These are phyloP conservation scores for Aurelia coerulea DNA, from an alignment of 30 jellyfish, hydroid and myxozoan species.

Conservation along the genomic window DNA sequence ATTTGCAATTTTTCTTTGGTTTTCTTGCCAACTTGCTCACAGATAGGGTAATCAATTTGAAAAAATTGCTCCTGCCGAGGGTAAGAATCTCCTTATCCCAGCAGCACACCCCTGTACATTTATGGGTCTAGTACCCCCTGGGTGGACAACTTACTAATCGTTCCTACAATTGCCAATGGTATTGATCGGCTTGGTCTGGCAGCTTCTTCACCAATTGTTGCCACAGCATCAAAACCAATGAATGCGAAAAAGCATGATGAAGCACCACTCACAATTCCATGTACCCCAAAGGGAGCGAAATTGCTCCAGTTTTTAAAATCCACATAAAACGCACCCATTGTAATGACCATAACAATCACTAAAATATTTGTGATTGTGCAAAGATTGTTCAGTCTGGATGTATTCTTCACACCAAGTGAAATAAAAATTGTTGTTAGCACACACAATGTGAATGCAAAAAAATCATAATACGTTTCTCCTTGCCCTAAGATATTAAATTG, in stretches of 20 bases:
- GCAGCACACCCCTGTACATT: too few species aligned
- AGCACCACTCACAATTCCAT: slow-evolving; percentile 86
- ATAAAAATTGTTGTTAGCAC: slow-evolving; percentile 53
- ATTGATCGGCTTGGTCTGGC: slow-evolving; percentile 80
- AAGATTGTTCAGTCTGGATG: slow-evolving; percentile 76
- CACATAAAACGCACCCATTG: slow-evolving; percentile 90
- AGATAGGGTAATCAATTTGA: too few species aligned
- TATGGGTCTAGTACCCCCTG: too few species aligned
- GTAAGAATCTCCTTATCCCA: too few species aligned
- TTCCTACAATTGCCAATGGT: slow-evolving; percentile 80
- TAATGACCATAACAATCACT: slow-evolving; percentile 77
- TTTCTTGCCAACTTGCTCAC: too few species aligned
- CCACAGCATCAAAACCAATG: slow-evolving; percentile 90
- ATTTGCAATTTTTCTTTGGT: too few species aligned
- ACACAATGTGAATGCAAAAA: slow-evolving; percentile 58
- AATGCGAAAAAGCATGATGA: slow-evolving; percentile 90
- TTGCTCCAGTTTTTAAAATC: slow-evolving; percentile 49
- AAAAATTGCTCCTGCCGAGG: too few species aligned
- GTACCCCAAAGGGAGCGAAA: slow-evolving; percentile 80
- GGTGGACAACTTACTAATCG: slow-evolving; percentile 65
- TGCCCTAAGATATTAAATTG: slow-evolving; percentile 36
- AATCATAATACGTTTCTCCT: slow-evolving; percentile 52
- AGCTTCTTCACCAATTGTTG: slow-evolving; percentile 90
- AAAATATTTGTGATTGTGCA: slow-evolving; percentile 77
- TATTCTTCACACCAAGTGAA: slow-evolving; percentile 76